phyloP scores from a whole-genome alignment of 2,797 vertebrate genomes.

The Silurus lanzhouensis region DNA sequence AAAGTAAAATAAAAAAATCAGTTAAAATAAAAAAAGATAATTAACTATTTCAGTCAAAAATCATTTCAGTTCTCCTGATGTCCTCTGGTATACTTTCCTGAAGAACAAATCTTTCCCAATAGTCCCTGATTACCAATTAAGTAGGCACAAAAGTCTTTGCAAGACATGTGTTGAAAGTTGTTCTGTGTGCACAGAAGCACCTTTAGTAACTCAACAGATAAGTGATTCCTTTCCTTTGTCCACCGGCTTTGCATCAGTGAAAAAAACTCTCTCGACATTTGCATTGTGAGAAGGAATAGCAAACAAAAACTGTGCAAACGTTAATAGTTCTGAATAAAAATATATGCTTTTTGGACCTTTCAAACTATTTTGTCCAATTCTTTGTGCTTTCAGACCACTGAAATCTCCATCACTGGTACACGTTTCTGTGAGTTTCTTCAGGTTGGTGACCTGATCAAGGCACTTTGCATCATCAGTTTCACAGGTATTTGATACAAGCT shows the following conservation, averaged over 20 bases:
- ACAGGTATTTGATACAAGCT: constrained; percentile 40
- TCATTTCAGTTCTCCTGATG: no score
- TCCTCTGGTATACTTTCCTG: background rate
- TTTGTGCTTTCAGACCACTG: constrained; percentile 31
- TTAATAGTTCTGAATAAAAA: constrained; percentile 14
- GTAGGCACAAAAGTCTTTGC: constrained; percentile 42
- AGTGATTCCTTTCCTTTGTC: constrained; percentile 41
- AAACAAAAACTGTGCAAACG: constrained; percentile 22
- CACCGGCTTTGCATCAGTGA: constrained; percentile 48
- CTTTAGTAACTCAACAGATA: constrained; percentile 32
- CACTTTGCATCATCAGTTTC: constrained; percentile 46
- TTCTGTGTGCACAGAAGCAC: background rate
- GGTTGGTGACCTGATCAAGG: constrained; percentile 52
- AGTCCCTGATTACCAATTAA: background rate
- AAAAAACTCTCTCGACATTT: constrained; percentile 44
- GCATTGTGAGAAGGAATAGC: constrained; percentile 38
- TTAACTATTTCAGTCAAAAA: no score
- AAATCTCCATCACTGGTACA: constrained; percentile 30
- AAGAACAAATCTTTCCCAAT: constrained; percentile 24
- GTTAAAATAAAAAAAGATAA: no score
- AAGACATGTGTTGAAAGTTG: constrained; percentile 36
- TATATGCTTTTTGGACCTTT: constrained; percentile 39
- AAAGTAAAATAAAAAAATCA: no score
- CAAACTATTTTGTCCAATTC: constrained; percentile 49
- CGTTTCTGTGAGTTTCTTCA: constrained; percentile 50